A percentile compares a stretch with the other conserved stretches of the same genome.
Conservation (phyloP, 2,888 invertebrate species). For the Lepidonotus clava region DNA sequence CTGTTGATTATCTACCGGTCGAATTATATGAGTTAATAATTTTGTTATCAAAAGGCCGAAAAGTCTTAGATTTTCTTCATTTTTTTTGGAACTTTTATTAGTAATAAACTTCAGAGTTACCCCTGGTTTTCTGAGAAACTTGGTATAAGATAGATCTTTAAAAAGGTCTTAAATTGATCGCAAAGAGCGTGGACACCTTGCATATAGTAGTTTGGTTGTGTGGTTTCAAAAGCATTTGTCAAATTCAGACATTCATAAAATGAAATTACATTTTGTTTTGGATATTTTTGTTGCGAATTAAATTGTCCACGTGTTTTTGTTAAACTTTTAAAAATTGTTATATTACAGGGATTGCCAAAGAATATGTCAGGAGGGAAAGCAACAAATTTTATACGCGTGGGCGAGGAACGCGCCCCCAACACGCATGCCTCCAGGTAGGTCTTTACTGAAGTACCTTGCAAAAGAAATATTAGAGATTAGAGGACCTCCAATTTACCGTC, state of each 20-base stretch:
- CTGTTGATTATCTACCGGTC: too few species aligned
- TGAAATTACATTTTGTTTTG: background rate
- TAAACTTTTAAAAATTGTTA: background rate
- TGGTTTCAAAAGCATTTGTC: background rate
- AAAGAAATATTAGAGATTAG: too few species aligned
- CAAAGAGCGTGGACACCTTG: too few species aligned
- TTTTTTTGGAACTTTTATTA: too few species aligned
- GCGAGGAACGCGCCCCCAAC: slow-evolving; percentile 84
- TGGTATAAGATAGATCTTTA: background rate
- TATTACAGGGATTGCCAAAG: slow-evolving; percentile 38
- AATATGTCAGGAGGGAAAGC: background rate
- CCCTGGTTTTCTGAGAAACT: too few species aligned
- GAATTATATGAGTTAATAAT: too few species aligned
- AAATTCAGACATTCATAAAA: background rate
- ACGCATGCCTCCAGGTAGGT: slow-evolving; percentile 81
- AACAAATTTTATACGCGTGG: slow-evolving; percentile 83
- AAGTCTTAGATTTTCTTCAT: too few species aligned
- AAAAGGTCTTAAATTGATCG: background rate
- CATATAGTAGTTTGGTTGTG: too few species aligned
- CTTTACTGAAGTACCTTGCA: too few species aligned
- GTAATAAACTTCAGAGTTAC: too few species aligned
- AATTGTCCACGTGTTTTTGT: background rate
- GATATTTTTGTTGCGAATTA: background rate
- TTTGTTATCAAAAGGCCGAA: too few species aligned
- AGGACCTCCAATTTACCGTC: too few species aligned